Percentiles rank a stretch among this genome's conserved stretches.
phyloP scores from a whole-genome alignment of 2,113 vertebrate genomes.

The Pomatostomus ruficeps region DNA sequence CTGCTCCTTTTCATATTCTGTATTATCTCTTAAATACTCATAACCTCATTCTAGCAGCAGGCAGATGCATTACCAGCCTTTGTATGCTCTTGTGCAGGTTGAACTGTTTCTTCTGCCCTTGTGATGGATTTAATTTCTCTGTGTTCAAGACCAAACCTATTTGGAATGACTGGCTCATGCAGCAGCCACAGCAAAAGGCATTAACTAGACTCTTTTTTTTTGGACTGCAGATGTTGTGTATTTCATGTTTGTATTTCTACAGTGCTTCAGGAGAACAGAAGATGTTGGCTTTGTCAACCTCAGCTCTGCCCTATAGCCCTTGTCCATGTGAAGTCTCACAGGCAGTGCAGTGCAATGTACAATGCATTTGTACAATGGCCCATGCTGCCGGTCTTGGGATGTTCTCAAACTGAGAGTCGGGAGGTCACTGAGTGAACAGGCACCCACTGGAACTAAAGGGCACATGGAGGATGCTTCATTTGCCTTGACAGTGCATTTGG shows the following conservation, averaged over 20 bases:
- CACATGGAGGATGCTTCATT: background rate
- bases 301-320: background rate
- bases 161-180: background rate
- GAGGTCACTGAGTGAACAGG: background rate
- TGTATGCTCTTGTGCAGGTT: background rate
- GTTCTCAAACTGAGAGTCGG: accelerated
- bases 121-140: background rate
- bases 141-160: background rate
- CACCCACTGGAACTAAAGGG: background rate
- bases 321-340: background rate
- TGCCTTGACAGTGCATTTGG: background rate
- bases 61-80: background rate
- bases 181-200: background rate
- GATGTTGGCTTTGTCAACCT: background rate
- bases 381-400: background rate
- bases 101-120: background rate
- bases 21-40: background rate
- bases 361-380: accelerated
- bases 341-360: background rate
- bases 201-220: background rate
- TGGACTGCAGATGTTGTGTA: background rate
- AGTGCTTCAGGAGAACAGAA: background rate
- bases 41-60: background rate
- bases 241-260: background rate
- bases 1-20: background rate